A percentile compares a stretch with the other conserved stretches of the same genome.
These are phyloP conservation scores for Phyllostomus hastatus DNA, from an alignment of 2,113 vertebrate genomes.

Conservation along the genomic window DNA sequence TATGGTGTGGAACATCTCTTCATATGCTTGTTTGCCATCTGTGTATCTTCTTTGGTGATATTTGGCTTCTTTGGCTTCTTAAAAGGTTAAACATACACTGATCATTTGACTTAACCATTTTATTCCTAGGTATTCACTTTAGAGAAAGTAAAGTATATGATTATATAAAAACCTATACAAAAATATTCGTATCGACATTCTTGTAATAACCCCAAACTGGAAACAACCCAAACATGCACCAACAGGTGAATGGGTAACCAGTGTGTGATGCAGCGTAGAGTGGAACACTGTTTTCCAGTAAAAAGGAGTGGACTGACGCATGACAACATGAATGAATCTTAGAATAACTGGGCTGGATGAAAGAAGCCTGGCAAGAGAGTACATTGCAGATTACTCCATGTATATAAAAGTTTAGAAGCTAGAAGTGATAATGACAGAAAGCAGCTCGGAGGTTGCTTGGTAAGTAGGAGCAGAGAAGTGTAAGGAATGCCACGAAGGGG, in stretches of 20 bases:
- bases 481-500: neutral
- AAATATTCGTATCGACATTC: neutral
- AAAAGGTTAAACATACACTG: neutral
- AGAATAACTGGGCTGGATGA: neutral
- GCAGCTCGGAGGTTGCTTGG: neutral
- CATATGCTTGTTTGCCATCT: neutral
- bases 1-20: neutral
- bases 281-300: neutral
- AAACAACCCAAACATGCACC: neutral
- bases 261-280: neutral
- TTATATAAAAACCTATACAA: neutral
- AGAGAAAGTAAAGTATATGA: neutral
- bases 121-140: neutral
- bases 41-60: neutral
- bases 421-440: neutral
- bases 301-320: neutral
- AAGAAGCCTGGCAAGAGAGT: neutral
- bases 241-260: neutral
- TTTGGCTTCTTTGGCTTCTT: neutral
- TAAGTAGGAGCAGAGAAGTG: neutral
- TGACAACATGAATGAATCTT: neutral
- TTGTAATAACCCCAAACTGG: neutral
- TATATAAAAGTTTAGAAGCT: neutral
- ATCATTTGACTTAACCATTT: neutral
- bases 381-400: neutral